Evolutionary conservation across 92 coral and sea anemone species (phyloP), one percentile per base, ranked within the genome.

Genomic region (Virgularia gustaviana): DNA sequence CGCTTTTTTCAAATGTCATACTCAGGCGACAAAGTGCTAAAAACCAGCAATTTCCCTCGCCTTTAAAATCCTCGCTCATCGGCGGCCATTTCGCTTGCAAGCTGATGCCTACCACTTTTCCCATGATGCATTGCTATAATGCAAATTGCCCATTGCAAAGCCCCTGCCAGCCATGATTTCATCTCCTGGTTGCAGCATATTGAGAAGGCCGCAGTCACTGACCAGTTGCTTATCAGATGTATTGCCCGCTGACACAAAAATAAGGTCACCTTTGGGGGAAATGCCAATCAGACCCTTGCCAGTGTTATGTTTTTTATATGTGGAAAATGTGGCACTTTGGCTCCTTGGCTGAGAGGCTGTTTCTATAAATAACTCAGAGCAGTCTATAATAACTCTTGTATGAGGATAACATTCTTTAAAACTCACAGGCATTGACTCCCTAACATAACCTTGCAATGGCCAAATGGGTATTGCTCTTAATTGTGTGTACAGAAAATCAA

Each of bases 311-410:
- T 79, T 56, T 49, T 71, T 79, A 56, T 59, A 75, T 10, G 77
- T 33, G 2, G 85, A 81, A 38, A 38, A 81, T 23, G 81, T 66
- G 28, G 64, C 70, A 54, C 81, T 54, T 38, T 81, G 81, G 29
- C 53, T 71, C 10, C 75, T 43, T 45, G 75, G 74, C 36, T 63
- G 54, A 12, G 78, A 75, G 5, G 86, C 81, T 19, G 55, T 81
- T 58, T 81, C 76, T 1, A 75, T 75, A 57, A 82, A 76, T 24
- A 76, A 22, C 58, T 76, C 86, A 10, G 82, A 76, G 61, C 79
- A 82, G 41, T 82, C 86, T 11, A 82, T 62, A 28, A 76, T 82
- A n/a, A 82, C 81, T 31, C 79, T 63, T 12, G 83, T 77, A 30
- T 78, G 39, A 18, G 83, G 75, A 37, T 58, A 82, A 56, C 64